Conservation (phyloP, 2,113 vertebrate species). For the Tetrax tetrax region DNA sequence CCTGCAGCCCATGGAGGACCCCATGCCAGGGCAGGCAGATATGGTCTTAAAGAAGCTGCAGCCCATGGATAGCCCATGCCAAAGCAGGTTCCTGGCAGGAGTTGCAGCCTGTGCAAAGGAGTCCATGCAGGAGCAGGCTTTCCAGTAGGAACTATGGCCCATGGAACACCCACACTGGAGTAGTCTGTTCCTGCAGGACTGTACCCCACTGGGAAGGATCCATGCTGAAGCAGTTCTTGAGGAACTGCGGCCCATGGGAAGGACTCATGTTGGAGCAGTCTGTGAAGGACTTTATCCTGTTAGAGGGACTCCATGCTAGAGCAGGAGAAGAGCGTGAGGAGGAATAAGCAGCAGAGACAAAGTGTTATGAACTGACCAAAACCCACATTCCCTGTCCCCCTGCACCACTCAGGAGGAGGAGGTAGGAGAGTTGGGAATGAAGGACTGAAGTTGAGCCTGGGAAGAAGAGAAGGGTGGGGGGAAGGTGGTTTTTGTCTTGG, state of each 20-base stretch:
- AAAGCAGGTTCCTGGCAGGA: not conserved
- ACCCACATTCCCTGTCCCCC: rapidly evolving
- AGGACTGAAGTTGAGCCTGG: not conserved
- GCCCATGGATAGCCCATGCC: not conserved
- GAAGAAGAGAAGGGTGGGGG: not conserved
- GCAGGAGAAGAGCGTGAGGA: not conserved
- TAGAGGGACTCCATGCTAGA: rapidly evolving
- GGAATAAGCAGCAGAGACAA: not conserved
- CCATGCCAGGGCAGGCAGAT: not conserved
- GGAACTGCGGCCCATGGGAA: not conserved
- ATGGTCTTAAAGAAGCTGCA: not conserved
- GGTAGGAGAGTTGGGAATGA: not conserved
- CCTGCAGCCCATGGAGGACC: not conserved
- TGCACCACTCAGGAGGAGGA: not conserved
- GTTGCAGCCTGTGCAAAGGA: not conserved
- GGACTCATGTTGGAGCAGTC: not conserved
- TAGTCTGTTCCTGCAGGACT: not conserved
- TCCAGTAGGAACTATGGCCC: not conserved
- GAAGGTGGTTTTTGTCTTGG: not conserved
- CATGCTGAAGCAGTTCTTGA: not conserved
- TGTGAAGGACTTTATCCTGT: not conserved
- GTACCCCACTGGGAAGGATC: not conserved
- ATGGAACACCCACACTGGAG: not conserved
- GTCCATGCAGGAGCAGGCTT: not conserved
- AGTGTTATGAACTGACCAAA: not conserved